These are phyloP conservation scores for Hypercompe scribonia DNA, from an alignment of 2,888 invertebrate genomes.

Conservation along the genomic window DNA sequence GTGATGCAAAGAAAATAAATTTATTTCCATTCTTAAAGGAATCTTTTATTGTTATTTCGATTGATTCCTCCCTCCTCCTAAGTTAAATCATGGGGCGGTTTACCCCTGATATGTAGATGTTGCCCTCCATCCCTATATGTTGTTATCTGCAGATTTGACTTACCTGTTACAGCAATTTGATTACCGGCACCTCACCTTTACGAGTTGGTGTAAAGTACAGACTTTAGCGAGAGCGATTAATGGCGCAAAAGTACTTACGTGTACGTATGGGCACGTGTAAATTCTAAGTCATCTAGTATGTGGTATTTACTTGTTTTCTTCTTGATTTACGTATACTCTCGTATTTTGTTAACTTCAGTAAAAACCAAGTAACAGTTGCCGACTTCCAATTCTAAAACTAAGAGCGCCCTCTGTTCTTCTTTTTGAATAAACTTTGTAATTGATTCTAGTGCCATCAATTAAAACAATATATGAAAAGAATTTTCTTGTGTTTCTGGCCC, in stretches of 20 bases:
- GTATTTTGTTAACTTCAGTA: background rate
- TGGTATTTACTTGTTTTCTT: too few relatives aligned
- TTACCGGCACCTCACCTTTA: background rate
- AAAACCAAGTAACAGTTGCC: background rate
- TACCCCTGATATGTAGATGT: background rate
- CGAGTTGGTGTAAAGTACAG: background rate
- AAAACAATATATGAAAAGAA: background rate
- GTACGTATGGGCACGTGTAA: too few relatives aligned
- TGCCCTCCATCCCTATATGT: constrained; percentile 1
- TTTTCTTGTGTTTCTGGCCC: background rate
- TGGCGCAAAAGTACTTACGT: background rate
- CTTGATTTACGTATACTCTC: background rate
- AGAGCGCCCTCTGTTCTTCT: background rate
- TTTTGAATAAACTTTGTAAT: background rate
- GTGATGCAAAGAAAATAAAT: background rate
- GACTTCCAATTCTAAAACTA: background rate
- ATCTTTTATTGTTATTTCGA: background rate
- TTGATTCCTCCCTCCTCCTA: background rate
- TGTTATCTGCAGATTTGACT: constrained; percentile 41
- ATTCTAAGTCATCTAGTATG: too few relatives aligned
- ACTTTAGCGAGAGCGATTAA: background rate
- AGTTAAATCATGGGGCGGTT: background rate
- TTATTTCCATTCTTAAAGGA: background rate
- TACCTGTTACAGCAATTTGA: constrained; percentile 40
- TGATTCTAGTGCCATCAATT: background rate